These are phyloP conservation scores for Pseudonaja textilis DNA, from an alignment of 2,113 vertebrate genomes.

Conservation along the genomic window DNA sequence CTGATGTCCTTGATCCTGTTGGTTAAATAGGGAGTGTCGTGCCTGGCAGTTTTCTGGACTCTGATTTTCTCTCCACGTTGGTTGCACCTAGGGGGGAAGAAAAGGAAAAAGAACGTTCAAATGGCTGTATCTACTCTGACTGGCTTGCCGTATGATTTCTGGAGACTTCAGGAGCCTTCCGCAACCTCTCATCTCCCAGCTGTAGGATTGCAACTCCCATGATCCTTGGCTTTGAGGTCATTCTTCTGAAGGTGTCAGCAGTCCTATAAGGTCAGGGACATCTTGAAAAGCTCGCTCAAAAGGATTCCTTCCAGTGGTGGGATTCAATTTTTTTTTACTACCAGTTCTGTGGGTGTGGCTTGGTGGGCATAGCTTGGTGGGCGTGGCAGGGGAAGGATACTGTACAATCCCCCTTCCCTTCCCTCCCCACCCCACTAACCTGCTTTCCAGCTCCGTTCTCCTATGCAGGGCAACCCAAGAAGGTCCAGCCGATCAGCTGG, in stretches of 20 bases:
- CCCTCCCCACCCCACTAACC: too few species aligned
- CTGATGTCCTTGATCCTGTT: constrained; percentile 62
- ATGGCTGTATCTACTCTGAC: not conserved
- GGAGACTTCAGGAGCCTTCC: not conserved
- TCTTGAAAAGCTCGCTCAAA: not conserved
- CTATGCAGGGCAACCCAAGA: too few species aligned
- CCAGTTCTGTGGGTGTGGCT: too few species aligned
- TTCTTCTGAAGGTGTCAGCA: not conserved
- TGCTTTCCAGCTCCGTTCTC: too few species aligned
- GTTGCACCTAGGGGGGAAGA: constrained; percentile 52
- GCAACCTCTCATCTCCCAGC: not conserved
- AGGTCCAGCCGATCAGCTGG: too few species aligned
- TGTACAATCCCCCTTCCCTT: too few species aligned
- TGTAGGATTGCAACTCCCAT: not conserved
- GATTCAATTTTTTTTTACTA: too few species aligned
- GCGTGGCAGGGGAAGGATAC: too few species aligned
- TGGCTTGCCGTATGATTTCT: not conserved
- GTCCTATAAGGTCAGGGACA: not conserved
- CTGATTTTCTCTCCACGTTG: constrained; percentile 22
- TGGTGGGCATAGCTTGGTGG: too few species aligned
- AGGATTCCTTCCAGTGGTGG: not conserved
- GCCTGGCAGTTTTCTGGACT: constrained; percentile 31
- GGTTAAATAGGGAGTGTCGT: not conserved
- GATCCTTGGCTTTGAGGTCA: not conserved
- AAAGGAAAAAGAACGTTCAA: constrained; percentile 31